Percentiles rank a stretch among this genome's conserved stretches.
Evolutionary conservation across 2,888 invertebrate genomes (phyloP).

Genomic region (Endotricha flammealis): DNA sequence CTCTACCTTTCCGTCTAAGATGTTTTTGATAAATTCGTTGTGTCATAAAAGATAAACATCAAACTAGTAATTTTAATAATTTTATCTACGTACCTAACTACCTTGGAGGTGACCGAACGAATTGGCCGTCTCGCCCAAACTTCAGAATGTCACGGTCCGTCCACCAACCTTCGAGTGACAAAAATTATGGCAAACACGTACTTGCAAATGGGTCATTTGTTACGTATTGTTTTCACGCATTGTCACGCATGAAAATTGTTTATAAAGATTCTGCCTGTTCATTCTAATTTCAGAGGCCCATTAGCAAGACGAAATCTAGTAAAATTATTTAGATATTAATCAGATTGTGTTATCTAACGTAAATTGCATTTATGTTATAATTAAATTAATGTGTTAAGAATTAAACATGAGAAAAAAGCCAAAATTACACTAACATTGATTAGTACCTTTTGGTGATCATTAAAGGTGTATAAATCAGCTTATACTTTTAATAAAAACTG

Average conservation of each 20-base stretch:
- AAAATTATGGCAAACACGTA: constrained; percentile 17
- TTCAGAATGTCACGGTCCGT: constrained; percentile 51
- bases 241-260: constrained; percentile 2
- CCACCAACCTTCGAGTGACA: constrained; percentile 32
- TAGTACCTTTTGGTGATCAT: too few species aligned
- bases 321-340: constrained; percentile 14
- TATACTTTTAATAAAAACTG: too few species aligned
- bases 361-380: too few species aligned
- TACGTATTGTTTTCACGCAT: constrained; percentile 3
- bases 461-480: too few species aligned
- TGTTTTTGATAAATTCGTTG: too few species aligned
- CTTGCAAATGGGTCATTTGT: constrained; percentile 16
- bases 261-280: constrained; percentile 1
- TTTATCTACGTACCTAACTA: constrained; percentile 5
- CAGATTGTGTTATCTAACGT: too few species aligned
- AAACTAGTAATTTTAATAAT: too few species aligned
- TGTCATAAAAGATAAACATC: too few species aligned
- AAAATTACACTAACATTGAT: too few species aligned
- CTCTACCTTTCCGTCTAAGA: too few species aligned
- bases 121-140: constrained; percentile 29
- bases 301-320: constrained; percentile 11
- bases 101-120: constrained; percentile 29
- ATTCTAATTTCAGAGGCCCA: constrained; percentile 11
- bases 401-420: too few species aligned
- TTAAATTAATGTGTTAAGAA: too few species aligned